Base-by-base conservation (phyloP, 2,113 vertebrate genomes). In the Columbina picui region DNA sequence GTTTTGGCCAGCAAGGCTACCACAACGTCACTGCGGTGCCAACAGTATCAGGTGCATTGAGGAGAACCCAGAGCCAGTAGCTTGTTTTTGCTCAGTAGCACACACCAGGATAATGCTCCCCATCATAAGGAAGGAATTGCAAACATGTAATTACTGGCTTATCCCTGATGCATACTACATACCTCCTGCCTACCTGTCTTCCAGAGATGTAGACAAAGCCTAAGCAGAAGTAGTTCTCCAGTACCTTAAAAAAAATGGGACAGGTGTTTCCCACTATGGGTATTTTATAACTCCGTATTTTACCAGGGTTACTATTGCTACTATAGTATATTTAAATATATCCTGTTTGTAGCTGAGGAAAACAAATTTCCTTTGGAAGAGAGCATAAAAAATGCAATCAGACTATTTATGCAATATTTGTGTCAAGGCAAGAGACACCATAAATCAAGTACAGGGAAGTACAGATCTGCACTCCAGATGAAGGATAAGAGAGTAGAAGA, bases 101-200 rank as follows among this genome's bases (percentile, higher is more conserved):
- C 23, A 73, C 23, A 73, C 45, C 39, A 84, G 77, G 64, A 86
- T 74, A 80, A 78, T 52, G 68, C 3, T 93, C 64, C 45, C 16
- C 89, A 87, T 87, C 94, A 97, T 67, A 59, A 89, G 49, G 86
- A 89, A 97, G 71, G 95, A 95, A 97, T 78, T 94, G 64, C 83
- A 95, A 96, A 84, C 84, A 95, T 60, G 76, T 93, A 96, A 96
- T 97, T 92, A 71, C 76, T 70, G 77, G 25, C 18, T 94, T 84
- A 89, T 47, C 56, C 95, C 60, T 79, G 61, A 50, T 92, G 19
- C 30, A 69, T 50, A 21, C 63, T 59, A 53, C 83, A 77, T 23
- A 81, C 59, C 76, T 94, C 79, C 94, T 89, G 86, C 92, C 92
- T 78, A 97, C 96, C 93, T 92, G 86, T 55, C 76, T 84, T 75